Conservation (phyloP, 92 coral and sea anemone species). For the Ricordea florida region DNA sequence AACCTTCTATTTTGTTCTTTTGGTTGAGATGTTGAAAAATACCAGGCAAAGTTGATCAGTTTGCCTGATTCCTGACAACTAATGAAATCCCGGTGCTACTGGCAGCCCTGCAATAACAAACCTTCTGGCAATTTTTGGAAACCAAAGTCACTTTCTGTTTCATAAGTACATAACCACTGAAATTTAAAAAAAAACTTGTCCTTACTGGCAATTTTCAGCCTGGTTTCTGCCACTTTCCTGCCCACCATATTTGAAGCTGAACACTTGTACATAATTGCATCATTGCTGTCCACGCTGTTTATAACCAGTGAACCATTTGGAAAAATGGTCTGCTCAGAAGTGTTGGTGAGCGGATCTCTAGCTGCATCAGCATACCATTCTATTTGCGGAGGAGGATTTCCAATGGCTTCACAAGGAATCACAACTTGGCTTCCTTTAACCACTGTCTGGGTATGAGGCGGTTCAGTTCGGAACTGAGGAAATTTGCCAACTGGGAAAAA, state of each 20-base stretch:
- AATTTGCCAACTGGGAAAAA: slow-evolving; percentile 41
- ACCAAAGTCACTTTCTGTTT: too few species aligned
- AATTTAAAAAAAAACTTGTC: neutral
- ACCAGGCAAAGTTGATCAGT: too few species aligned
- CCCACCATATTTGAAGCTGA: slow-evolving; percentile 56
- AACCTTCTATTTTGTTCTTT: too few species aligned
- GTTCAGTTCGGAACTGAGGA: slow-evolving; percentile 50
- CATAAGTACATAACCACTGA: neutral
- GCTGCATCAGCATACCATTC: slow-evolving; percentile 55
- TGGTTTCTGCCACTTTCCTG: slow-evolving; percentile 1
- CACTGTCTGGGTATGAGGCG: slow-evolving; percentile 5
- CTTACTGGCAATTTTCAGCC: slow-evolving; percentile 75
- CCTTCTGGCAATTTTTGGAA: too few species aligned
- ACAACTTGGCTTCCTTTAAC: slow-evolving; percentile 15
- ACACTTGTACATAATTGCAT: slow-evolving; percentile 72
- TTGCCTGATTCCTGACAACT: too few species aligned
- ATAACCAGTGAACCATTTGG: slow-evolving; percentile 71
- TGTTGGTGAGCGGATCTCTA: slow-evolving; percentile 20
- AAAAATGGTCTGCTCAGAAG: slow-evolving; percentile 26
- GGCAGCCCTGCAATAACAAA: too few species aligned
- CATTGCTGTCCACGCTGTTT: neutral
- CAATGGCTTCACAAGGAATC: slow-evolving; percentile 73
- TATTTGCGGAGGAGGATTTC: slow-evolving; percentile 70
- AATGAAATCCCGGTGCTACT: too few species aligned
- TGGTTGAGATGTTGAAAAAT: too few species aligned